These are phyloP conservation scores for Donacobius atricapilla DNA, from an alignment of 2,113 vertebrate genomes.

Conservation along the genomic window DNA sequence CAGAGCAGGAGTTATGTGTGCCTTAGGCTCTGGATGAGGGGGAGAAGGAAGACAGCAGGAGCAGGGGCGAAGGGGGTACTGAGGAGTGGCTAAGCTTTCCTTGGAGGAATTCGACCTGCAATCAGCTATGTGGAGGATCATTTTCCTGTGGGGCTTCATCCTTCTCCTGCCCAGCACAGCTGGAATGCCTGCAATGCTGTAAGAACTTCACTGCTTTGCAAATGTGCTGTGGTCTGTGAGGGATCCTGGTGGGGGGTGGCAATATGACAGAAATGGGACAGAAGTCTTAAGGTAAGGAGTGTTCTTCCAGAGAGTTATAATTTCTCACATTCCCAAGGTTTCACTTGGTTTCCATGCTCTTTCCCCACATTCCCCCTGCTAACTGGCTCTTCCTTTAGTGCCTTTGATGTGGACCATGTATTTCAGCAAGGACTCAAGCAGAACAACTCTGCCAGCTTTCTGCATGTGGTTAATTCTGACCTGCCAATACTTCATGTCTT, in stretches of 20 bases:
- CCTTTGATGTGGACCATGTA: not conserved
- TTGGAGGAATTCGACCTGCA: not conserved
- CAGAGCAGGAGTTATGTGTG: not conserved
- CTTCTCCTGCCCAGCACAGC: not conserved
- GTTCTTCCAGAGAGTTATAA: not conserved
- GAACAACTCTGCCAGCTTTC: not conserved
- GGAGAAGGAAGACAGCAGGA: not conserved
- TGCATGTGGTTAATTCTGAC: not conserved
- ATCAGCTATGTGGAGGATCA: not conserved
- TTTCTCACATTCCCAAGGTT: not conserved
- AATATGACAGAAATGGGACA: not conserved
- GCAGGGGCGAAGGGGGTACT: not conserved
- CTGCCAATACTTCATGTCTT: not conserved
- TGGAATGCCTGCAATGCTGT: not conserved
- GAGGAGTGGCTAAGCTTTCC: not conserved
- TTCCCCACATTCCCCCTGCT: not conserved
- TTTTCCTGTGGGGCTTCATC: slow-evolving; percentile 30
- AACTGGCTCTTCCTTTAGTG: not conserved
- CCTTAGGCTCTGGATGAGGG: not conserved
- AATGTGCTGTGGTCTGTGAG: not conserved
- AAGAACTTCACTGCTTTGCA: not conserved
- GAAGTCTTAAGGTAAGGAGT: not conserved
- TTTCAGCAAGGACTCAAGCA: not conserved
- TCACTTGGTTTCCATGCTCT: not conserved
- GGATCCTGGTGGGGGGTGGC: not conserved